Conservation (phyloP, 1,140 invertebrate genomes). For the Polypedilum pembai region DNA sequence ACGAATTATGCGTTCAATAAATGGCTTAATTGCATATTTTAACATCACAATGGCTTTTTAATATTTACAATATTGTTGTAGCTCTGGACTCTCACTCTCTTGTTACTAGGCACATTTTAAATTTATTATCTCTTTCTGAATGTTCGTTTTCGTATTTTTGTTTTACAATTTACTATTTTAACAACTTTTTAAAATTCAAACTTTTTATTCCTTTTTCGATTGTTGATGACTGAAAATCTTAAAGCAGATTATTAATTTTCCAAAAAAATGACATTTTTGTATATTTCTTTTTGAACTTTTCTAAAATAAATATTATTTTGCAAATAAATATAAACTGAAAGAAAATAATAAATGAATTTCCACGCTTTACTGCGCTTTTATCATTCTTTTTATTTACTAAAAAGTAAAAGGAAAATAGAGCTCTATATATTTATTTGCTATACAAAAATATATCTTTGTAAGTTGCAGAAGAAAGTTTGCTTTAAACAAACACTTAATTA, state of each 20-base stretch:
- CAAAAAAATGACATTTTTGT: too few species aligned
- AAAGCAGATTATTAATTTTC: too few species aligned
- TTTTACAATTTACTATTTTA: too few species aligned
- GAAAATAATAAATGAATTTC: neutral
- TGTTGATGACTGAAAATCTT: too few species aligned
- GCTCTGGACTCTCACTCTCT: too few species aligned
- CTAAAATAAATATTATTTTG: too few species aligned
- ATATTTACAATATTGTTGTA: conserved; percentile 13
- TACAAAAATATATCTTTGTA: neutral
- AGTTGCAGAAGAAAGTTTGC: neutral
- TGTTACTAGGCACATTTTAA: too few species aligned
- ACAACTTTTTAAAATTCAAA: too few species aligned
- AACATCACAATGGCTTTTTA: neutral
- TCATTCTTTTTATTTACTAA: neutral
- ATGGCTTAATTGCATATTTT: conserved; percentile 7
- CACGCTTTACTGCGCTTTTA: neutral
- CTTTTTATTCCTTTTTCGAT: too few species aligned
- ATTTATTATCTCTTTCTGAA: too few species aligned
- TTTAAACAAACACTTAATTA: conserved; percentile 26
- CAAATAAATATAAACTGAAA: neutral
- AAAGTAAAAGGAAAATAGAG: neutral
- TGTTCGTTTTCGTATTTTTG: too few species aligned
- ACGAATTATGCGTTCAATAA: neutral
- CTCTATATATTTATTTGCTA: neutral
- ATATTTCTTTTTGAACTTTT: too few species aligned